Percentiles rank a stretch among this genome's conserved stretches.
Evolutionary conservation across 1,140 invertebrate genomes (phyloP).

Genomic region (Drosophila elegans): DNA sequence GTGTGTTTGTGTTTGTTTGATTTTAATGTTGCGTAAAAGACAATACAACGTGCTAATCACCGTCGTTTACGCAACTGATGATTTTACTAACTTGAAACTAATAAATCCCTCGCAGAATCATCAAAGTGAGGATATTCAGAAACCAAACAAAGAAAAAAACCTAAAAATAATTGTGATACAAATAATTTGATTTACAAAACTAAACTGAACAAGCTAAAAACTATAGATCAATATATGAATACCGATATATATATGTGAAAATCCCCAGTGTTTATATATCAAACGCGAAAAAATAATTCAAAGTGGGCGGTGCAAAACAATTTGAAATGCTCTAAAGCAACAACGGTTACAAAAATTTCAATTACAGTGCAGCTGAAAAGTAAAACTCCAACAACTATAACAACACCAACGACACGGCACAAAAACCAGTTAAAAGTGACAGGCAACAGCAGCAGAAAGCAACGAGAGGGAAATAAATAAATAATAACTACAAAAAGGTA

Average conservation of each 20-base stretch:
- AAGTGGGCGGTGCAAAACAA: conserved; percentile 67
- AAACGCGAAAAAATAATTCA: conserved; percentile 32
- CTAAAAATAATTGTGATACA: conserved; percentile 47
- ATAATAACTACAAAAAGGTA: conserved; percentile 50
- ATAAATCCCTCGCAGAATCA: conserved; percentile 15
- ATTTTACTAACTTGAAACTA: conserved; percentile 18
- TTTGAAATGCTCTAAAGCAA: conserved; percentile 60
- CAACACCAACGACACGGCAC: conserved; percentile 27
- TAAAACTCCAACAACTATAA: conserved; percentile 58
- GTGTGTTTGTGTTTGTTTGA: conserved; percentile 20
- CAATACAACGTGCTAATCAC: conserved; percentile 41
- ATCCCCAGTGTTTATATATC: conserved; percentile 30
- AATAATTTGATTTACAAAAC: conserved; percentile 40
- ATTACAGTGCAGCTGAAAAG: conserved; percentile 79
- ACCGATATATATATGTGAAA: conserved; percentile 10
- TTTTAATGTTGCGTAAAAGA: conserved; percentile 15
- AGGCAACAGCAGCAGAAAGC: conserved; percentile 47
- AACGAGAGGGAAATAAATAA: conserved; percentile 36
- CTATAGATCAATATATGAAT: conserved; percentile 22
- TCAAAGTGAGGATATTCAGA: conserved; percentile 21
- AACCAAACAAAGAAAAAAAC: conserved; percentile 37
- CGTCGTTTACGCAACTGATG: conserved; percentile 19
- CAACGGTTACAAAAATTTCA: conserved; percentile 64
- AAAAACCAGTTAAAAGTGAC: conserved; percentile 81
- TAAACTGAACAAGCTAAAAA: conserved; percentile 31